Percentiles rank a stretch among this genome's conserved stretches.
Evolutionary conservation across 2,888 invertebrate species (phyloP).

Genomic region (Macroteleia sp.): DNA sequence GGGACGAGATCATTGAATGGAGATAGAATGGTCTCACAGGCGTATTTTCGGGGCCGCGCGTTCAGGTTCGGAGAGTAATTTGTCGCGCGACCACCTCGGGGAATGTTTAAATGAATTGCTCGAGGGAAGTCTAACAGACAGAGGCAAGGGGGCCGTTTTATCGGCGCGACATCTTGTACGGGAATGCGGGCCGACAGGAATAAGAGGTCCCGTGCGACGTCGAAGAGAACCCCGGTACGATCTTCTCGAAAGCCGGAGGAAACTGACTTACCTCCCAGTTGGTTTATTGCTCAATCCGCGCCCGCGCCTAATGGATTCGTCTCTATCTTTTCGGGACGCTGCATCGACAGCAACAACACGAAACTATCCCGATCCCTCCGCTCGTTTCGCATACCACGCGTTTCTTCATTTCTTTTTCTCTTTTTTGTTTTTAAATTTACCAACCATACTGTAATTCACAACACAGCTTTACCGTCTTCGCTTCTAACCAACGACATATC

Average conservation of each 20-base stretch:
- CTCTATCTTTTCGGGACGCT: conserved; percentile 68
- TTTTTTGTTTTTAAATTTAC: conserved; percentile 47
- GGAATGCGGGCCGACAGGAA: conserved; percentile 82
- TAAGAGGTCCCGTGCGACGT: conserved; percentile 69
- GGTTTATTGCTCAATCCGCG: conserved; percentile 83
- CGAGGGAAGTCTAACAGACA: conserved; percentile 68
- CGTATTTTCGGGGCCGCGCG: conserved; percentile 72
- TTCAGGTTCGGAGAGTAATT: conserved; percentile 81
- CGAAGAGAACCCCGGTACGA: conserved; percentile 28
- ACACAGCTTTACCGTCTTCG: conserved; percentile 18
- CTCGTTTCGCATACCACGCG: conserved; percentile 31
- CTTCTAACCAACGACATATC: conserved; percentile 29
- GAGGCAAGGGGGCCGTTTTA: conserved; percentile 74
- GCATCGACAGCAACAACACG: conserved; percentile 62
- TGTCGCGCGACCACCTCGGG: conserved; percentile 84
- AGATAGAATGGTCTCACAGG: conserved; percentile 75
- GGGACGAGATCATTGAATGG: conserved; percentile 78
- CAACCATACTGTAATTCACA: conserved; percentile 9
- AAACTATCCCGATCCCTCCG: conserved; percentile 33
- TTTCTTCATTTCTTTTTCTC: conserved; percentile 44
- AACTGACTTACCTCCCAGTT: conserved; percentile 82
- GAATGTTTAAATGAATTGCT: conserved; percentile 84
- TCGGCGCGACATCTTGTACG: conserved; percentile 84
- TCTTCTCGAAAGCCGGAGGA: conserved; percentile 66
- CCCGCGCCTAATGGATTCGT: conserved; percentile 82